Conservation (phyloP, 2,888 invertebrate genomes). For the Brachycybe producta region DNA sequence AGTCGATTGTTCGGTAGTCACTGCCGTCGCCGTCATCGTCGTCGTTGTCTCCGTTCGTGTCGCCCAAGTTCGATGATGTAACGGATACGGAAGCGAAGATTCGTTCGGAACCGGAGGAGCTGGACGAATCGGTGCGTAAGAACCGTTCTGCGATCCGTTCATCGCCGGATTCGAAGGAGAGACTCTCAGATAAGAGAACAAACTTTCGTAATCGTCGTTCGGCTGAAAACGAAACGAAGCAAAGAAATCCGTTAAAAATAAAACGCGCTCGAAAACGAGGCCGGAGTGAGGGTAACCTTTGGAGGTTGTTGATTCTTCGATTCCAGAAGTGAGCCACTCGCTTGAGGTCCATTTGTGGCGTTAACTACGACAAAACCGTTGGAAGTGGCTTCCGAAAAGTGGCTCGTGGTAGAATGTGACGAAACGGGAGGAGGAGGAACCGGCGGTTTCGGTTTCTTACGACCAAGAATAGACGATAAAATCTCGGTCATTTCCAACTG, state of each 20-base stretch:
- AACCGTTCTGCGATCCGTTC: neutral
- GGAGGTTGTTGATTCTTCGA: neutral
- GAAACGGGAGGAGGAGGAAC: slow-evolving; percentile 1
- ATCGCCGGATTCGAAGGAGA: neutral
- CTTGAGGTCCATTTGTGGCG: neutral
- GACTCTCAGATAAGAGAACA: slow-evolving; percentile 3
- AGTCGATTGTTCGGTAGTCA: neutral
- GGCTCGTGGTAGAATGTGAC: too few relatives aligned
- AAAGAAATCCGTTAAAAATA: too few relatives aligned
- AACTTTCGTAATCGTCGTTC: slow-evolving; percentile 9
- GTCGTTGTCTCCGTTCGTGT: neutral
- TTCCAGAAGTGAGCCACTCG: neutral
- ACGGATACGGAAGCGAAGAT: neutral
- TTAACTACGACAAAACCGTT: too few relatives aligned
- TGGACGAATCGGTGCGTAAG: neutral
- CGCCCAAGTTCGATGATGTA: neutral
- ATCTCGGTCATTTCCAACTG: slow-evolving; percentile 9
- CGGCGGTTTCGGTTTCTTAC: slow-evolving; percentile 12
- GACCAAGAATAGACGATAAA: slow-evolving; percentile 10
- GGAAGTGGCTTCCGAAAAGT: too few relatives aligned
- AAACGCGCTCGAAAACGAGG: neutral
- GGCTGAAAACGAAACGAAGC: too few relatives aligned
- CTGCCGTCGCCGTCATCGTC: neutral
- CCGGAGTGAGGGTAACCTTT: neutral
- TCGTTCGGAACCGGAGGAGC: slow-evolving; percentile 8